phyloP scores from a whole-genome alignment of 92 coral and sea anemone genomes.

The Actinernus sp. region DNA sequence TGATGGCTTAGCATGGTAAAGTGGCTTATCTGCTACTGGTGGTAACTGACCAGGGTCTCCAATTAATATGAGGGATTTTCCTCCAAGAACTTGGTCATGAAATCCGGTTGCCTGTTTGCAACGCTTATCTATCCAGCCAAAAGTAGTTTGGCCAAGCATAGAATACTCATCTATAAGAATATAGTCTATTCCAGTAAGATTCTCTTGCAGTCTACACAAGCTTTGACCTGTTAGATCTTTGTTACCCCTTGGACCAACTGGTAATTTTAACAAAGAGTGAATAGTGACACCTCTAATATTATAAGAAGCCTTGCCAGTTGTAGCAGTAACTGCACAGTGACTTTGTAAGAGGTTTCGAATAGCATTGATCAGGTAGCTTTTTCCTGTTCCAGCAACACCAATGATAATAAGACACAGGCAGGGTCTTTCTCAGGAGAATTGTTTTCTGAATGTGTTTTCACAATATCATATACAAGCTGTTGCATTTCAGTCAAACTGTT shows the following conservation, averaged over 20 bases:
- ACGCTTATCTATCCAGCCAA: slow-evolving; percentile 40
- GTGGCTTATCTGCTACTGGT: slow-evolving; percentile 51
- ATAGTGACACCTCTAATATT: slow-evolving; percentile 37
- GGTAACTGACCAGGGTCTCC: slow-evolving; percentile 58
- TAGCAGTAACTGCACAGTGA: slow-evolving; percentile 32
- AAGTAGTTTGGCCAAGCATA: slow-evolving; percentile 51
- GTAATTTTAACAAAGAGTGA: slow-evolving; percentile 62
- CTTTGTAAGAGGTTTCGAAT: slow-evolving; percentile 17
- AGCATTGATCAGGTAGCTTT: slow-evolving; percentile 46
- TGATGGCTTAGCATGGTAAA: slow-evolving; percentile 43
- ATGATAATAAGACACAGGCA: slow-evolving; percentile 27
- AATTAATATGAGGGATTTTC: slow-evolving; percentile 23
- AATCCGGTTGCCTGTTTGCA: slow-evolving; percentile 31
- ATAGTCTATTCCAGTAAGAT: slow-evolving; percentile 32
- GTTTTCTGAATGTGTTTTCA: slow-evolving; percentile 40
- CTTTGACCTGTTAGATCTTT: slow-evolving; percentile 43
- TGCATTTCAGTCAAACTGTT: slow-evolving; percentile 58
- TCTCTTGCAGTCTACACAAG: slow-evolving; percentile 36
- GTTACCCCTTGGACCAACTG: slow-evolving; percentile 52
- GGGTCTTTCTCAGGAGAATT: slow-evolving; percentile 37
- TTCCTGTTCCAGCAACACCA: slow-evolving; percentile 40
- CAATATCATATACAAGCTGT: slow-evolving; percentile 38
- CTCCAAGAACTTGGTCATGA: slow-evolving; percentile 37
- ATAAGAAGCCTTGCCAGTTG: slow-evolving; percentile 41
- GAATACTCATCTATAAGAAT: slow-evolving; percentile 56